Base-by-base conservation (phyloP, 2,888 invertebrate genomes). In the Allophyes oxyacanthae region DNA sequence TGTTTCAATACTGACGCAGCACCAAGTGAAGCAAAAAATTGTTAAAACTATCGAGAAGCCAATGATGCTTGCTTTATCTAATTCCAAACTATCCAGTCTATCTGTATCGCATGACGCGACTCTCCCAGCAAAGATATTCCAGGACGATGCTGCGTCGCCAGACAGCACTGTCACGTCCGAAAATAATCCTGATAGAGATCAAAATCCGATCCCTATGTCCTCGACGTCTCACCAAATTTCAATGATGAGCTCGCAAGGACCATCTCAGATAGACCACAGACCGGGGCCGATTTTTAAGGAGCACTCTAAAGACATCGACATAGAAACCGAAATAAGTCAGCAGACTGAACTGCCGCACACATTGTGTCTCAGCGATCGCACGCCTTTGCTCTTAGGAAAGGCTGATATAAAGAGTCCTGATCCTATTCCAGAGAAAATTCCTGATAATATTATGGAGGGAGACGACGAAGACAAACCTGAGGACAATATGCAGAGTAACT, bases 71-170 rank as follows among this genome's bases (percentile, higher is more conserved):
- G 95, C 91, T 73, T 91, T 94, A 28, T 91, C 94, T 2, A 92
- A 92, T 61, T 85, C 95, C 0, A 95, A 95, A 68, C 77, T 95
- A 10, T 95, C 96, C 0, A 94, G 95, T 65, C 87, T 95, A 40
- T 92, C 95, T 0, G 94, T 95, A 6, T 87, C 94, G 0, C 95
- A 95, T 75, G 96, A 95, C 76, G 95, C 89, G 60, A 95, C 94
- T 7, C 86, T 96, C 13, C 96, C 96, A 0, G 95, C 95, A 6
- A 96, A 96, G 81, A 96, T 96, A 77, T 96, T 96, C 79, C 96
- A 96, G 82, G 96, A 96, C 72, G 96, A 96, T 67, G 95, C 95
- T 0, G 95, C 95, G 0, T 95, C 96, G 0, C 95, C 96, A 0
- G 95, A 95, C 65, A 90, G 92, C 59, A 89, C 93, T 1, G 88